phyloP scores from a whole-genome alignment of 2,797 vertebrate genomes.

The Pipistrellus pipistrellus region DNA sequence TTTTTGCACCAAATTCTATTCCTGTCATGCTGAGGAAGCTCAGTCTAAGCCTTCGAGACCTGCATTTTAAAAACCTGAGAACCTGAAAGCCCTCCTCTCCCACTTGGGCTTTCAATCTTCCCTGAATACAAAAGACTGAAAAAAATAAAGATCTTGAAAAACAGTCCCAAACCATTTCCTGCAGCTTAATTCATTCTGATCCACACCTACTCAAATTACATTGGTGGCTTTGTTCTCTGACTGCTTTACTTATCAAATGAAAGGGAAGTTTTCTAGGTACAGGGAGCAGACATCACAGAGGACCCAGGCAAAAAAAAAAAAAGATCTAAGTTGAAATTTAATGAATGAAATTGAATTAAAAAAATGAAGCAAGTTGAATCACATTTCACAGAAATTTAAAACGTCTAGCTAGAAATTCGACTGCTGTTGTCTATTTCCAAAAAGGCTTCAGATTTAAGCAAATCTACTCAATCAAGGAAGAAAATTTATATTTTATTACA shows the following conservation, averaged over 20 bases:
- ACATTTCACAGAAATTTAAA: conserved; percentile 31
- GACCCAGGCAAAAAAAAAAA: neutral
- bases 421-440: neutral
- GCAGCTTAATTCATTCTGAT: conserved; percentile 67
- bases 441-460: conserved; percentile 2
- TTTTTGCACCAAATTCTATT: conserved; percentile 72
- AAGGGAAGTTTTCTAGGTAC: conserved; percentile 51
- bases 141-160: conserved; percentile 60
- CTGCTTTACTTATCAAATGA: conserved; percentile 60
- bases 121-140: conserved; percentile 64
- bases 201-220: conserved; percentile 64
- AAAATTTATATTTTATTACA: conserved; percentile 14
- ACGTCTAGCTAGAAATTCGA: neutral
- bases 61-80: conserved; percentile 68
- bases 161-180: conserved; percentile 63
- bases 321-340: neutral
- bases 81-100: conserved; percentile 62
- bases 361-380: conserved; percentile 16
- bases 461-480: neutral
- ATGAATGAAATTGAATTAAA: neutral
- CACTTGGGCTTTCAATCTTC: conserved; percentile 35
- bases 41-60: conserved; percentile 30
- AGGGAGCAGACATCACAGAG: conserved; percentile 13
- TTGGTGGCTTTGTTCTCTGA: conserved; percentile 64
- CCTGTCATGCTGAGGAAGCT: conserved; percentile 55